phyloP scores from a whole-genome alignment of 37 sponge, comb jelly and placozoan genomes.

The Cladorhizidae sp. region DNA sequence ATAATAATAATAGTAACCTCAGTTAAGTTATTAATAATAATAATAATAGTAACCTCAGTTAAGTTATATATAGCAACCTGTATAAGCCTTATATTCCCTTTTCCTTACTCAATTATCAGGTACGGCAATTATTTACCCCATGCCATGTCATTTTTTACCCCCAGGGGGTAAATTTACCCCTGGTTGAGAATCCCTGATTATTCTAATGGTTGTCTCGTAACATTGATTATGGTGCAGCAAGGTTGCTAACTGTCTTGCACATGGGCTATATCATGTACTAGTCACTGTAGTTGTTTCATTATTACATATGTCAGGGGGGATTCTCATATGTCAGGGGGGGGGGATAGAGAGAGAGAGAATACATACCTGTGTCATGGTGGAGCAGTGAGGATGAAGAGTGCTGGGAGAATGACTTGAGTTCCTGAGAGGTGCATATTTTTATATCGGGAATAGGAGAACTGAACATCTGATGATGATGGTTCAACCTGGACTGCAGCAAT shows the following conservation, averaged over 20 bases:
- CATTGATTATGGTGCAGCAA: neutral
- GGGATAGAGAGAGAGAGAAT: neutral
- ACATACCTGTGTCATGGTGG: slow-evolving; percentile 1
- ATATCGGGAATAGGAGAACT: slow-evolving; percentile 27
- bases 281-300: no score
- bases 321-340: neutral
- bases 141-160: no score
- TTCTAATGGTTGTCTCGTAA: neutral
- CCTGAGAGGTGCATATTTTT: slow-evolving; percentile 17
- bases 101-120: no score
- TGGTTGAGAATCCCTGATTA: neutral
- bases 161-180: neutral
- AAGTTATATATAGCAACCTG: no score
- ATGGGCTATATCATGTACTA: slow-evolving; percentile 6
- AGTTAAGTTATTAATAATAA: no score
- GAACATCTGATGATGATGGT: slow-evolving; percentile 30
- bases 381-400: neutral
- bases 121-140: no score
- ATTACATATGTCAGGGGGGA: neutral
- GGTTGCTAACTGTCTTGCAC: slow-evolving; percentile 48
- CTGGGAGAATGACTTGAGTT: neutral
- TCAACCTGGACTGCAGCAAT: slow-evolving; percentile 4
- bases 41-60: no score
- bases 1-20: no score
- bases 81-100: no score